Evolutionary conservation across 2,888 invertebrate genomes (phyloP), one percentile per base, ranked within the genome.

Genomic region (Drosophila tanythrix): DNA sequence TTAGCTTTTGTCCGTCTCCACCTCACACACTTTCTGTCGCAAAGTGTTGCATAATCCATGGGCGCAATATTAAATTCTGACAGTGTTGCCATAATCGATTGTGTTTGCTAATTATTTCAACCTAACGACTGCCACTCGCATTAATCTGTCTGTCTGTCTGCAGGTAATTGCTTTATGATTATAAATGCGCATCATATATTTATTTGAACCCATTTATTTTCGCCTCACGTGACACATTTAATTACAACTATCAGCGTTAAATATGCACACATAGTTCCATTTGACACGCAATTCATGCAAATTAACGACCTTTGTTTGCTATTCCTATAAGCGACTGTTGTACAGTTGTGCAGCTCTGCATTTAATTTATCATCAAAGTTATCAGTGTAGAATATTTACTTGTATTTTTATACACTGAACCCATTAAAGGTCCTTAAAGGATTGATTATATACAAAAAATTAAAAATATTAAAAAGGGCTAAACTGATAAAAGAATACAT

Each of bases 81-180:
- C 73, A 56, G 75, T 74, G 73, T 48, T 65, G 62, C 52, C 56
- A 62, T 65, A 72, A 77, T 77, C 81, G 62, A 81, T 77, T 81
- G 55, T 43, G 56, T 53, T 68, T 64, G 62, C 72, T 68, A 76
- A 71, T 78, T 71, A 77, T 71, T 51, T 21, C 59, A 48, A 61
- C 51, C 60, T 53, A 77, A 63, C 57, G 55, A 51, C 60, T 58
- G 58, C 50, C 43, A 18, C 29, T 43, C 11, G 3, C 48, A 50
- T 29, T 52, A 36, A 75, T 53, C 48, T 58, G 51, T 13, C 61
- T 35, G 55, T 6, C 46, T 25, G 46, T 46, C 25, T 46, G 46
- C 8, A 18, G 29, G 38, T 52, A 50, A 33, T 35, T 56, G 33
- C 29, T 59, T 36, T 50, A 60, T 27, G 31, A 43, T 48, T 51